Evolutionary conservation across 2,888 invertebrate species (phyloP), one percentile per base, ranked within the genome.

Genomic region (Cephus nigrinus): DNA sequence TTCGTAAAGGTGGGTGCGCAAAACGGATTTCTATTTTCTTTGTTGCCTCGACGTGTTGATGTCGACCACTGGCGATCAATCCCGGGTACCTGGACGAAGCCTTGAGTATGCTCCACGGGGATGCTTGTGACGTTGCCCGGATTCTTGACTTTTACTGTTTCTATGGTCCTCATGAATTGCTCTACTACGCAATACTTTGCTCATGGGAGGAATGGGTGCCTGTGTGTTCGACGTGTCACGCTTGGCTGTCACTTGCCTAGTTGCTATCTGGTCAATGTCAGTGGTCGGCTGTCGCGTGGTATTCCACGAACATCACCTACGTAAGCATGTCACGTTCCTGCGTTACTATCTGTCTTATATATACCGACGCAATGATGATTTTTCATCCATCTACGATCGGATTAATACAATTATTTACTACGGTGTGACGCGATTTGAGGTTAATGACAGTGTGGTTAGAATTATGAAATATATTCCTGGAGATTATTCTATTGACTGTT

Each of bases 281-380:
- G 71, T 33, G 71, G 31, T 71, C 71, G 71, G 12, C 32, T 33
- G 71, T 31, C 71, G 71, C 71, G 71, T 33, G 71, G 71, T 32
- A 4, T 55, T 55, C 2, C 55, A 23, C 23, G 55, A 55, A 9
- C 23, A 23, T 55, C 55, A 23, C 1, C 55, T 55, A 55, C 9
- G 55, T 55, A 55, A 55, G 55, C 55, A 55, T 55, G 9, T 23
- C 23, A 55, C 23, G 23, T 15, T 55, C 9, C 2, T 15, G 36
- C 36, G 12, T 40, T 40, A 23, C 55, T 23, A 23, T 23, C 23
- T 55, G 55, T 55, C 23, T 55, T 55, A 9, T 23, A 55, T 55
- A 9, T 55, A 55, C 55, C 23, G 23, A 55, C 23, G 55, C 23
- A 55, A 55, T 9, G 23, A 55, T 9, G 23, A 55, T 55, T 55